A percentile compares a stretch with the other conserved stretches of the same genome.
These are phyloP conservation scores for Trichogramma dendrolimi DNA, from an alignment of 2,888 invertebrate genomes.

Conservation along the genomic window DNA sequence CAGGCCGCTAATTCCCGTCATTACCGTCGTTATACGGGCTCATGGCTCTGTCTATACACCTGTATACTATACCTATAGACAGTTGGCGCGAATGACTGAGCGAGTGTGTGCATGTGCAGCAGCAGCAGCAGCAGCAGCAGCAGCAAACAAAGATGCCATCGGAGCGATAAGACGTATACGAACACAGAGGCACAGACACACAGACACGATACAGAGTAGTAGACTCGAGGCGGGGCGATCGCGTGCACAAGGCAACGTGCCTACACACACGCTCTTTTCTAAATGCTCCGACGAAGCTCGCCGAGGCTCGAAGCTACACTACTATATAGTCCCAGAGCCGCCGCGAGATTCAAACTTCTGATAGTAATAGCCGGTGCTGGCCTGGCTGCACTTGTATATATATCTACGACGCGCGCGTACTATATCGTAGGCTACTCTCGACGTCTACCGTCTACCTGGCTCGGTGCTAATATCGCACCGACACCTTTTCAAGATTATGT, in stretches of 20 bases:
- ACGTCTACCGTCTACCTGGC: too few relatives aligned
- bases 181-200: too few relatives aligned
- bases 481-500: too few relatives aligned
- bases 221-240: conserved; percentile 11
- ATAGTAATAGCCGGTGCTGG: too few relatives aligned
- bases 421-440: too few relatives aligned
- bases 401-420: too few relatives aligned
- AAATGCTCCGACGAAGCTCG: conserved; percentile 19
- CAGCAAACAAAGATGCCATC: conserved; percentile 19
- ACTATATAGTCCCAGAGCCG: too few relatives aligned
- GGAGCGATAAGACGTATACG: conserved; percentile 6
- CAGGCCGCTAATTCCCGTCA: conserved; percentile 24
- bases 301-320: too few relatives aligned
- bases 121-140: background rate
- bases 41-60: background rate
- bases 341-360: too few relatives aligned
- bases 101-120: background rate
- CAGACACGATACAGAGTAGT: too few relatives aligned
- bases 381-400: too few relatives aligned
- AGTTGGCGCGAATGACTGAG: background rate
- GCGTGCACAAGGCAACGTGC: conserved; percentile 14
- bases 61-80: background rate
- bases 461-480: too few relatives aligned
- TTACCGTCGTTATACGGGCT: conserved; percentile 22
- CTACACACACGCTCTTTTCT: conserved; percentile 8